A percentile compares a stretch with the other conserved stretches of the same genome.
These are phyloP conservation scores for Drosophila repleta DNA, from an alignment of 1,140 invertebrate species.

Conservation along the genomic window DNA sequence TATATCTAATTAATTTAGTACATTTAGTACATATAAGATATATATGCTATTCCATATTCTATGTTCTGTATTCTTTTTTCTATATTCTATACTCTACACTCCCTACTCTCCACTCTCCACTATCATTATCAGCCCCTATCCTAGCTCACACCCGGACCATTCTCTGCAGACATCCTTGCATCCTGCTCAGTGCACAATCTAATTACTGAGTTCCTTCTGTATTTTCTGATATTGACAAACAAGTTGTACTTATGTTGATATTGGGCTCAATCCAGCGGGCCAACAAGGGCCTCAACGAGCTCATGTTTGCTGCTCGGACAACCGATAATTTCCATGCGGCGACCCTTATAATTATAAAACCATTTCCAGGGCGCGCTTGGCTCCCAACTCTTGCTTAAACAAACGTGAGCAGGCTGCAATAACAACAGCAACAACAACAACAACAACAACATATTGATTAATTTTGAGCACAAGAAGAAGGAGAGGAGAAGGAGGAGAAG, in stretches of 20 bases:
- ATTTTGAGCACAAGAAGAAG: slow-evolving; percentile 46
- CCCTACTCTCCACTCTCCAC: too few species aligned
- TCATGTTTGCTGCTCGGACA: slow-evolving; percentile 29
- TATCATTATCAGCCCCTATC: too few species aligned
- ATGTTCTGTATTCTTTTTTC: too few species aligned
- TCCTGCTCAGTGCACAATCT: background rate
- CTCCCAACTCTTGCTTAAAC: slow-evolving; percentile 37
- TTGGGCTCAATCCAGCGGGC: slow-evolving; percentile 19
- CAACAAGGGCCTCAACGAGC: slow-evolving; percentile 45
- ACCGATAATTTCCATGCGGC: slow-evolving; percentile 68
- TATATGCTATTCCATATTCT: too few species aligned
- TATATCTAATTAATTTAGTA: too few species aligned
- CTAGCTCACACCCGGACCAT: background rate
- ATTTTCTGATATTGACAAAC: slow-evolving; percentile 52
- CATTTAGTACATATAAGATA: too few species aligned
- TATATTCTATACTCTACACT: too few species aligned
- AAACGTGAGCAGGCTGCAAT: slow-evolving; percentile 39
- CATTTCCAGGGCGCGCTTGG: slow-evolving; percentile 36
- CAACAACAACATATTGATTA: slow-evolving; percentile 62
- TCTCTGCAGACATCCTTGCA: background rate
- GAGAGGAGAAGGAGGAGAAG: background rate
- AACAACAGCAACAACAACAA: slow-evolving; percentile 47
- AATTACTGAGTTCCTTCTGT: slow-evolving; percentile 28
- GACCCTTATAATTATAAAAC: slow-evolving; percentile 76
- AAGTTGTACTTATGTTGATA: slow-evolving; percentile 55